Conservation (phyloP, 2,113 vertebrate genomes). For the Phoenicopterus ruber region DNA sequence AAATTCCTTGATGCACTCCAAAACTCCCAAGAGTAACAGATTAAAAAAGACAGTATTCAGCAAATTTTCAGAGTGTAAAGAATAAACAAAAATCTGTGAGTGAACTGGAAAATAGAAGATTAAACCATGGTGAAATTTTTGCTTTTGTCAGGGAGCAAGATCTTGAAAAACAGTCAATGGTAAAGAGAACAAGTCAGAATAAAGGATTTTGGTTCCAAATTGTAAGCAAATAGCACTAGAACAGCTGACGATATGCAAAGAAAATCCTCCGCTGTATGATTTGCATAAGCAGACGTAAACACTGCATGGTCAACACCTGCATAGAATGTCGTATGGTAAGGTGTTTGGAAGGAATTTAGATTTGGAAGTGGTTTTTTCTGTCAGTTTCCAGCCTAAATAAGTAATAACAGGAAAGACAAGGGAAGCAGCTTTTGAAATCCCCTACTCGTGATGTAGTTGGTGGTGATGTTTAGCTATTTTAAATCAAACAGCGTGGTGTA, state of each 20-base stretch:
- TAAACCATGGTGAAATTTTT: not conserved
- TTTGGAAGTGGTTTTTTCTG: not conserved
- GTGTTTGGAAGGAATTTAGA: not conserved
- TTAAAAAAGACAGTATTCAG: not conserved
- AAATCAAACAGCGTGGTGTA: not conserved
- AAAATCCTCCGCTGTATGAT: not conserved
- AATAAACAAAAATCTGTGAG: not conserved
- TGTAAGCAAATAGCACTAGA: not conserved
- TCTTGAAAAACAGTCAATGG: not conserved
- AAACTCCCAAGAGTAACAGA: not conserved
- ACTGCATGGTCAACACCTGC: not conserved
- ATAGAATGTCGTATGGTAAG: not conserved
- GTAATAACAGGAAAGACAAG: not conserved
- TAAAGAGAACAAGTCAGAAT: not conserved
- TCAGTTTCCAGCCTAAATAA: not conserved
- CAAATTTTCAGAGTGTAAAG: not conserved
- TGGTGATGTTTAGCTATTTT: not conserved
- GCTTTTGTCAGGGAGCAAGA: not conserved
- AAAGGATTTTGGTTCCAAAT: not conserved
- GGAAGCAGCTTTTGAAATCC: not conserved
- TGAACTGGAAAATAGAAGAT: not conserved
- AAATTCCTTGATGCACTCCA: not conserved
- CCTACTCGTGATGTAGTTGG: not conserved
- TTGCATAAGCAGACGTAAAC: not conserved
- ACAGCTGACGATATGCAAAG: not conserved